Conservation (phyloP, 64 coral and sea anemone genomes). For the Dendrophyllia cribrosa region DNA sequence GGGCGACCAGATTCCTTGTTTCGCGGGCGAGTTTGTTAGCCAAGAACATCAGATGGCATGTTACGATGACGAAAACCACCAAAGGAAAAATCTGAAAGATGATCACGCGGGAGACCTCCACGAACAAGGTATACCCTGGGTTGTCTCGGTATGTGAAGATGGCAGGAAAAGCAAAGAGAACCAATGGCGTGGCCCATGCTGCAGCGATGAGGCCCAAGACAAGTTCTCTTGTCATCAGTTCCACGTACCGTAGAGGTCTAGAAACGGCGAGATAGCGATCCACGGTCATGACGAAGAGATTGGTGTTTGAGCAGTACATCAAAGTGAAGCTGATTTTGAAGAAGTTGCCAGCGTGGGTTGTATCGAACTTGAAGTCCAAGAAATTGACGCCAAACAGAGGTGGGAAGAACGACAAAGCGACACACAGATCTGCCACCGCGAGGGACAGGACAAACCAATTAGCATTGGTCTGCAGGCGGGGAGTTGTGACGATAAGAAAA, state of each 20-base stretch:
- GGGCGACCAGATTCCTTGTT: neutral
- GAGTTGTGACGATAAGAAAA: neutral
- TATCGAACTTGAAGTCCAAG: neutral
- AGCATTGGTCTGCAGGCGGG: slow-evolving; percentile 13
- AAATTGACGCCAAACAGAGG: neutral
- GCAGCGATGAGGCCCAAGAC: neutral
- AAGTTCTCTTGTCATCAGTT: neutral
- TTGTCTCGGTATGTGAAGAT: slow-evolving; percentile 1
- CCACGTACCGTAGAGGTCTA: neutral
- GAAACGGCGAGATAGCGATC: slow-evolving; percentile 9
- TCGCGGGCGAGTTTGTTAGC: neutral
- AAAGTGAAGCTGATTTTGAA: slow-evolving; percentile 16
- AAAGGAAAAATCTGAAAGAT: neutral
- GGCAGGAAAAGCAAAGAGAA: neutral
- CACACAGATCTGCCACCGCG: slow-evolving; percentile 34
- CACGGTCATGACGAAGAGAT: neutral
- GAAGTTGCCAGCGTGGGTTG: neutral
- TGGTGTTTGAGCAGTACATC: slow-evolving; percentile 6
- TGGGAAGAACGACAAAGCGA: neutral
- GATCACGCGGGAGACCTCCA: neutral
- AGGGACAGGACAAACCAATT: slow-evolving; percentile 65
- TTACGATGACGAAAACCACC: neutral
- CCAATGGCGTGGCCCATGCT: neutral
- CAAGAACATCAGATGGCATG: neutral
- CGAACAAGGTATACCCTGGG: slow-evolving; percentile 9